Evolutionary conservation across 2,113 vertebrate genomes (phyloP), one percentile per base, ranked within the genome.

Genomic region (Cricetomys ansorgei): DNA sequence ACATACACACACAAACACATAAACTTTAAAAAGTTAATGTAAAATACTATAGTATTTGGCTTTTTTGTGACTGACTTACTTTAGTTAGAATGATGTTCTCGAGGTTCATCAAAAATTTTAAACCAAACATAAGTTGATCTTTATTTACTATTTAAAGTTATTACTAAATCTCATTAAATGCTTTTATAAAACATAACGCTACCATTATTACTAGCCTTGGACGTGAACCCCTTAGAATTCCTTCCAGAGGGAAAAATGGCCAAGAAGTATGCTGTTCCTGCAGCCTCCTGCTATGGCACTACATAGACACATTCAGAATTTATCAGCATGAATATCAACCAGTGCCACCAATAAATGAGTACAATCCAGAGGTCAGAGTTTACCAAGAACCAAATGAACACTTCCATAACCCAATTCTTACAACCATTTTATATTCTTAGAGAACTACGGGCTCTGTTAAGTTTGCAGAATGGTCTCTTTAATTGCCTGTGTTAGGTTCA

Each of bases 401-500:
- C 16, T 40, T 50, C 17, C 29, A 45, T 70, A 72, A 67, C n/a
- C 40, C 59, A 92, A 80, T 37, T 67, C 67, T 37, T 34, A 7
- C 11, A 88, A 45, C 45, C 65, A 40, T 70, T 93, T 84, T 45
- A 75, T 53, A 65, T 89, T 88, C 87, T 91, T 76, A 87, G 59
- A 87, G 91, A 96, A 97, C 65, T 69, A 43, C 29, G 25, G 9
- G 27, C 88, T 84, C 69, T 95, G 76, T 89, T 69, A 84, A 64
- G 94, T 40, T 85, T 94, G 64, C 57, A 85, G 86, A 93, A 69
- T 64, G 70, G 59, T 70, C 73, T 86, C 81, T 96, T 77, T 92
- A 85, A 96, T 89, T 89, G 92, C 50, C 77, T n/a, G 15, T 83
- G 80, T 53, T 70, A 76, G 62, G 85, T 86, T 95, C 91, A 89